phyloP scores from a whole-genome alignment of 2,888 invertebrate genomes.

The Polietes domitor region DNA sequence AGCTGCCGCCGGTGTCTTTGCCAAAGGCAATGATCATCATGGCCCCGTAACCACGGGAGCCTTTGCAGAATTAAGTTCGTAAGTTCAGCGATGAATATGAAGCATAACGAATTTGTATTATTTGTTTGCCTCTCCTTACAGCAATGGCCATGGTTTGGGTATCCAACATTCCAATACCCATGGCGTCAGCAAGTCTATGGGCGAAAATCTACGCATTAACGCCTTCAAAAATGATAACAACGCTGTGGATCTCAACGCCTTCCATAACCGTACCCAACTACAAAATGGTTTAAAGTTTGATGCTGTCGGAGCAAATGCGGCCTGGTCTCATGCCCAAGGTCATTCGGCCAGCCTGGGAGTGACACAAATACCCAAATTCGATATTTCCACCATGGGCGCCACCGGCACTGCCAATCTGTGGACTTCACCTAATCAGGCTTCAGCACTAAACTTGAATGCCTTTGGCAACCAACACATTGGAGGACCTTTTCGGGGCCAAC shows the following conservation, averaged over 20 bases:
- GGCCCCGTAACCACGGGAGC: conserved; percentile 74
- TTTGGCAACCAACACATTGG: conserved; percentile 71
- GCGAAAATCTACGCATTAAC: conserved; percentile 70
- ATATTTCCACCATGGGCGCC: conserved; percentile 71
- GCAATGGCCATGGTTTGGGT: conserved; percentile 73
- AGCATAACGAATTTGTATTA: neutral
- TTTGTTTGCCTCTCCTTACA: conserved; percentile 53
- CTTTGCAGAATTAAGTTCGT: conserved; percentile 73
- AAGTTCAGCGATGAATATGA: conserved; percentile 57
- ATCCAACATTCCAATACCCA: conserved; percentile 72
- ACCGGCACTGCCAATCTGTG: conserved; percentile 73
- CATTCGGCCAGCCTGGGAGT: conserved; percentile 72
- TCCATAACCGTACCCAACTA: conserved; percentile 70
- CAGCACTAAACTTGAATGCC: conserved; percentile 73
- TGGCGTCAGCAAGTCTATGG: conserved; percentile 68
- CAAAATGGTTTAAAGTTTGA: conserved; percentile 71
- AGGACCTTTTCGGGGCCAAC: conserved; percentile 70
- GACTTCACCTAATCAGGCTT: conserved; percentile 71
- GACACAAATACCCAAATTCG: conserved; percentile 71
- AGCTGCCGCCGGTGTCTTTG: conserved; percentile 73
- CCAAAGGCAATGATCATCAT: conserved; percentile 68
- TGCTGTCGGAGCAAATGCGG: conserved; percentile 73
- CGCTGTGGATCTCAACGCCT: conserved; percentile 71
- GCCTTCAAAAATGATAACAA: conserved; percentile 69
- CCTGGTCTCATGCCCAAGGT: conserved; percentile 70